Evolutionary conservation across 2,113 vertebrate genomes (phyloP), one percentile per base, ranked within the genome.

Genomic region (Machaerirhynchus nigripectus): DNA sequence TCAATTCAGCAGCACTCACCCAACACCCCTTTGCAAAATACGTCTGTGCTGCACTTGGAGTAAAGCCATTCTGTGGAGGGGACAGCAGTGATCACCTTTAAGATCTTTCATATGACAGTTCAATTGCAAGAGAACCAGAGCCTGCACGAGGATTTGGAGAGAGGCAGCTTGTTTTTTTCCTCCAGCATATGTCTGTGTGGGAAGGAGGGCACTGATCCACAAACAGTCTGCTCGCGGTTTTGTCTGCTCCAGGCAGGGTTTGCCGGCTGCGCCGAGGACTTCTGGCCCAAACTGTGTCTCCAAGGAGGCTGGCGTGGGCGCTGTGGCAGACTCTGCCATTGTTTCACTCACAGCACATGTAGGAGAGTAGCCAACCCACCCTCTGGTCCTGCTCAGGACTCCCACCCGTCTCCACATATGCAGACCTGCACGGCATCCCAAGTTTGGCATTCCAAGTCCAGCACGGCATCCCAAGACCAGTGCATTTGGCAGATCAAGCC

Each of bases 121-220:
- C 33, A 70, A 30, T 49, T 28, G 64, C 35, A 74, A 81, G 19
- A 67, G 30, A 86, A 30, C 10, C 0, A 0, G 71, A 90, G 52
- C 17, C 28, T 81, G 60, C 18, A 26, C 0, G 0, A 70, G 64
- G n/a, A 52, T 47, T 91, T 89, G 91, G 89, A 95, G 64, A 84
- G 64, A 90, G 14, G 33, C 71, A 84, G 56, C 73, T 93, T 92
- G 82, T 91, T 96, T 93, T 93, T 90, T 52, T 5, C 17, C 64
- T 77, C 39, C 28, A 87, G 64, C 93, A 88, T 93, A 93, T 64
- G 83, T 90, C 83, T 94, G 96, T 85, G 91, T 96, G 91, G 89
- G 93, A 95, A 95, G 87, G 75, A 94, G 68, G 65, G 82, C 30
- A 4, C 59, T 31, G 92, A 91, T 90, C 91, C 95, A 96, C 91